Evolutionary conservation across 2,113 vertebrate species (phyloP).

Genomic region (Erinaceus europaeus): DNA sequence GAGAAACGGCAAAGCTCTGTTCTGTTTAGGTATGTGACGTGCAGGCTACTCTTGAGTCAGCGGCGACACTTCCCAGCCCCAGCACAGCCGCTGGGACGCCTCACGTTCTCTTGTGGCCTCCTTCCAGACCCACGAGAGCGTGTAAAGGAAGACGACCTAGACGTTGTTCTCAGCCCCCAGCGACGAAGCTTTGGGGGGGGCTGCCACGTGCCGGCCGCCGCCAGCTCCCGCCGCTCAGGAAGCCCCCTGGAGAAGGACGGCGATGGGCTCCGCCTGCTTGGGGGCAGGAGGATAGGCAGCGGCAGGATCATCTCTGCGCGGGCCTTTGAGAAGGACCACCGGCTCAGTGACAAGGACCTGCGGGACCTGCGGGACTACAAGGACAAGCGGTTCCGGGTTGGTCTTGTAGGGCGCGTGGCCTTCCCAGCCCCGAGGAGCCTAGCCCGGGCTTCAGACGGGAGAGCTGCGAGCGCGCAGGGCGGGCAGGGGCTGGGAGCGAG

Average conservation of each 20-base stretch:
- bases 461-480: no score
- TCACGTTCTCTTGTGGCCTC: neutral
- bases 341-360: slow-evolving; percentile 87
- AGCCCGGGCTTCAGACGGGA: no score
- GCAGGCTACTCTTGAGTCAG: neutral
- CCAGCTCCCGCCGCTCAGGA: slow-evolving; percentile 86
- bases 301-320: slow-evolving; percentile 94
- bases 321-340: slow-evolving; percentile 92
- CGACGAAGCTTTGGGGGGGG: slow-evolving; percentile 97
- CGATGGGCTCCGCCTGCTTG: slow-evolving; percentile 89
- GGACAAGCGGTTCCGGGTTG: slow-evolving; percentile 96
- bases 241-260: slow-evolving; percentile 95
- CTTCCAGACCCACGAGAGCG: slow-evolving; percentile 93
- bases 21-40: neutral
- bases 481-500: no score
- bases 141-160: slow-evolving; percentile 96
- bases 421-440: no score
- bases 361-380: slow-evolving; percentile 91
- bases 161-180: slow-evolving; percentile 96
- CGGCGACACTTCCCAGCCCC: neutral
- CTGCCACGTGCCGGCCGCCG: slow-evolving; percentile 88
- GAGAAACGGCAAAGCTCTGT: neutral
- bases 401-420: no score
- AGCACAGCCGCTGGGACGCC: neutral
- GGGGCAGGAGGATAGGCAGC: slow-evolving; percentile 93